Evolutionary conservation across 2,113 vertebrate genomes (phyloP).

Genomic region (Hemicordylus capensis): DNA sequence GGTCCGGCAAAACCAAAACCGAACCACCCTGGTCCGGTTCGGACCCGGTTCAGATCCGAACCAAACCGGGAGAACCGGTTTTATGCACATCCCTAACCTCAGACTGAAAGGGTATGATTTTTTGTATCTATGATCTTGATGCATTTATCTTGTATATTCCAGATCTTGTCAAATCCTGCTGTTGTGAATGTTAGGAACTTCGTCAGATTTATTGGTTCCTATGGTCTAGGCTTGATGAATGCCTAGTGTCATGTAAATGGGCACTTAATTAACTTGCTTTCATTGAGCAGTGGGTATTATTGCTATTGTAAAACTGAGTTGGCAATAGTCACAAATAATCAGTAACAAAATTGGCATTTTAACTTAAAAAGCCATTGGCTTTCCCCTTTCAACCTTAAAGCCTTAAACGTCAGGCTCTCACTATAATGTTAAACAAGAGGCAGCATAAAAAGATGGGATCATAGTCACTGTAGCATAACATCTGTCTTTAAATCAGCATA

Average conservation of each 20-base stretch:
- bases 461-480: background rate
- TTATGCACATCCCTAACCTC: too few relatives aligned
- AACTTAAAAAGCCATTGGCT: background rate
- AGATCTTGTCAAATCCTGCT: background rate
- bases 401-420: background rate
- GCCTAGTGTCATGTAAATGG: background rate
- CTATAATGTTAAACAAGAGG: background rate
- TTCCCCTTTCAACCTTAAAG: background rate
- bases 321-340: background rate
- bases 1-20: too few relatives aligned
- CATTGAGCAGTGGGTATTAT: background rate
- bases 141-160: background rate
- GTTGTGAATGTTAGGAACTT: background rate
- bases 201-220: background rate
- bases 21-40: too few relatives aligned
- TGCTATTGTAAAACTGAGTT: background rate
- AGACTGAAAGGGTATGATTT: background rate
- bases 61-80: too few relatives aligned
- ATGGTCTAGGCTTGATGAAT: background rate
- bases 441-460: background rate
- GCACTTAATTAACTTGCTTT: background rate
- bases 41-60: too few relatives aligned
- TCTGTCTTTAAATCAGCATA: background rate
- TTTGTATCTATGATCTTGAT: background rate
- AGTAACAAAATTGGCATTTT: background rate